Evolutionary conservation across 1,140 invertebrate species (phyloP).

Genomic region (Euborellia annulipes): DNA sequence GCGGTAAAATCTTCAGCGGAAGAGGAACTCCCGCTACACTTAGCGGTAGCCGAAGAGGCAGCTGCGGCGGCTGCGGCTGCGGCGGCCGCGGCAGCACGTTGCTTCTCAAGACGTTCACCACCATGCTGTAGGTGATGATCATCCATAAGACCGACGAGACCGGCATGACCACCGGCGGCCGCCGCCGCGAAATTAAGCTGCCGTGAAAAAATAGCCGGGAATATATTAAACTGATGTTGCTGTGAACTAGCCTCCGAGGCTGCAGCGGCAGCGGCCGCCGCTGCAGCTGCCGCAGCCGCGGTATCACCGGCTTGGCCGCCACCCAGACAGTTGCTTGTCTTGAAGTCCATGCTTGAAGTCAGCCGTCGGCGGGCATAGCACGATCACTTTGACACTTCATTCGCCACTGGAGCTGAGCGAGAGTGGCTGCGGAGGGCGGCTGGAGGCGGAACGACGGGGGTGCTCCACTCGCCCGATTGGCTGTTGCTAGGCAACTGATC

Average conservation of each 20-base stretch:
- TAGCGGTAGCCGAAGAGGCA: conserved; percentile 17
- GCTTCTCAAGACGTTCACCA: too few species aligned
- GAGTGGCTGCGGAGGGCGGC: too few species aligned
- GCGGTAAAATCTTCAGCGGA: conserved; percentile 66
- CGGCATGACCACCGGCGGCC: conserved; percentile 44
- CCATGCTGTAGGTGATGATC: conserved; percentile 41
- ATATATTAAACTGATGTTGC: conserved; percentile 71
- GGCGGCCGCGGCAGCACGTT: conserved; percentile 30
- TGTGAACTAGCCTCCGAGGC: conserved; percentile 32
- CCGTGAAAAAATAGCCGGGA: conserved; percentile 71
- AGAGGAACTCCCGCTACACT: conserved; percentile 51
- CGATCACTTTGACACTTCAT: too few species aligned
- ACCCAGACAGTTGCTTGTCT: conserved; percentile 14
- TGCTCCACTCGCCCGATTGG: too few species aligned
- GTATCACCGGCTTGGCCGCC: conserved; percentile 13
- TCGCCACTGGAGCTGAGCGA: too few species aligned
- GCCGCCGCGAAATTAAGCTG: conserved; percentile 52
- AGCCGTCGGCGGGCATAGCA: too few species aligned
- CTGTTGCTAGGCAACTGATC: too few species aligned
- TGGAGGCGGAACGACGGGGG: too few species aligned
- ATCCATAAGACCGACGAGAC: conserved; percentile 54
- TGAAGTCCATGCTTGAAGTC: too few species aligned
- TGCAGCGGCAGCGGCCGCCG: conserved; percentile 24
- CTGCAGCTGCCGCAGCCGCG: conserved; percentile 7
- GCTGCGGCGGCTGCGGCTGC: conserved; percentile 28